Base-by-base conservation (phyloP, 2,888 invertebrate species). In the Synergus gifuensis region DNA sequence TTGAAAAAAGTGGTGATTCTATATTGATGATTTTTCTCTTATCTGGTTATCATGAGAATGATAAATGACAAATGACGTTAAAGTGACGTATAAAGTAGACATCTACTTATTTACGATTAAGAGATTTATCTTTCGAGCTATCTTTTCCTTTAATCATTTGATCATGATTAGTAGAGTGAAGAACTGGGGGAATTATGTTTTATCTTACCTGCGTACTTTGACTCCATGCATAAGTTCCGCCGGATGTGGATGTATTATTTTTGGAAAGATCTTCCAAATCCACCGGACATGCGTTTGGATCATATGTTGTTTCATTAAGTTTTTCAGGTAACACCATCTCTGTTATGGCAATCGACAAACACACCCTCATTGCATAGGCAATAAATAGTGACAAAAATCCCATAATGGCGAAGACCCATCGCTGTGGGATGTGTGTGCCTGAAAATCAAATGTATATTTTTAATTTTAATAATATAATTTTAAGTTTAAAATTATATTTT, bases 341-440 rank as follows among this genome's bases (percentile, higher is more conserved):
- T 2, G 96, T 96, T 83, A 96, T 96, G 67, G 96, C 95, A 82
- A 96, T 93, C 82, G 95, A 96, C 1, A 96, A 93, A 83, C 95
- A 95, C 2, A 96, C 95, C 14, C 96, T 93, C 96, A 96, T 96
- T 58, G 96, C 95, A 89, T 96, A 96, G 18, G 96, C 96, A 89
- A 96, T 96, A 81, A 95, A 94, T 49, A 96, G 93, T 18, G 95
- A 96, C 85, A 96, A 88, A 84, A 96, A 94, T 9, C 95, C 95
- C 96, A 96, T 96, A 67, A 96, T 36, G 1, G 91, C 92, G 63
- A 92, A 92, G 8, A 92, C 86, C 92, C 91, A 91, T 91, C 92
- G 84, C 81, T 92, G 92, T 11, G 90, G 90, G 63, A 92, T 78
- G 44, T 46, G 78, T 3, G 22, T 67, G 42, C 83, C 83, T 83